Conservation (phyloP, 2,797 vertebrate genomes). For the Scolopax rusticola region DNA sequence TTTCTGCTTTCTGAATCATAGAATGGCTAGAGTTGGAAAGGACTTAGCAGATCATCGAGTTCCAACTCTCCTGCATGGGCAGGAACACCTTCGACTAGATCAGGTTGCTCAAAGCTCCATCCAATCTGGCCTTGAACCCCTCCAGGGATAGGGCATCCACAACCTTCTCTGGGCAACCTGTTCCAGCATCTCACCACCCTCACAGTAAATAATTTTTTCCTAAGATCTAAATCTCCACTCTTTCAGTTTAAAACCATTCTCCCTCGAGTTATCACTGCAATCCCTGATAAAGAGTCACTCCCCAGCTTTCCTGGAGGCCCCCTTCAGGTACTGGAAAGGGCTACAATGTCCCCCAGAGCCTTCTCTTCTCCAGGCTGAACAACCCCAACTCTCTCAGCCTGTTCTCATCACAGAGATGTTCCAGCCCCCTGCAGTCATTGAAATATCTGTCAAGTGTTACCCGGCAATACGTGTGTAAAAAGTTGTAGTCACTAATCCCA, state of each 20-base stretch:
- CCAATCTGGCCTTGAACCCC: background rate
- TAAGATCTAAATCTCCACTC: background rate
- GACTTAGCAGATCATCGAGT: background rate
- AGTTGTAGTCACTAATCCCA: background rate
- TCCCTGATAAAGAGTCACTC: background rate
- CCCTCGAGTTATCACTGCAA: background rate
- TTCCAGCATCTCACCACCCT: background rate
- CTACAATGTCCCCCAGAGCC: background rate
- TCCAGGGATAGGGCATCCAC: background rate
- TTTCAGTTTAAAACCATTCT: background rate
- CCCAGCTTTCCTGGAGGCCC: background rate
- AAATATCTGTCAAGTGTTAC: background rate
- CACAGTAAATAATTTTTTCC: background rate
- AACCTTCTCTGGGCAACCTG: background rate
- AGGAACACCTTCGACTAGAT: background rate
- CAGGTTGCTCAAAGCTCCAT: background rate
- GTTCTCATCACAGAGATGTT: background rate
- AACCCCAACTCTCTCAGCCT: background rate
- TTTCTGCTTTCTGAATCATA: background rate
- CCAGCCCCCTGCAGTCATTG: background rate
- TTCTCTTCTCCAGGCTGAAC: background rate
- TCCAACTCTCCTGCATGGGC: background rate
- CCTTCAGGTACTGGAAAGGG: background rate
- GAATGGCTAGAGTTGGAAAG: background rate
- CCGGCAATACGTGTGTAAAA: no score